Conservation (phyloP, 1,140 invertebrate genomes). For the Steinernema feltiae region DNA sequence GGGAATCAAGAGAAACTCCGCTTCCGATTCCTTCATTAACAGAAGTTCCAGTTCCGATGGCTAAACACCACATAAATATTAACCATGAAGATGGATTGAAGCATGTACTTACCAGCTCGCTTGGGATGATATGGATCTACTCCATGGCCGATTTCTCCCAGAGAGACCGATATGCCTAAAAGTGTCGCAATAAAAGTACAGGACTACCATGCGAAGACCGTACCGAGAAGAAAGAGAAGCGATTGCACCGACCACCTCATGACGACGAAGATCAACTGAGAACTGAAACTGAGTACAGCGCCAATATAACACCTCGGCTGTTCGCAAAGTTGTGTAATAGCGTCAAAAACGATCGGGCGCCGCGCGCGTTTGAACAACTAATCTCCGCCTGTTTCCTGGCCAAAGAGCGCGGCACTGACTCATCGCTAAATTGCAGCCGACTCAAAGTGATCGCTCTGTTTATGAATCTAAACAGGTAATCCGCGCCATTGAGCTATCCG, state of each 20-base stretch:
- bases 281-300: not conserved
- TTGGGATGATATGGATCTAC: no score
- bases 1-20: not conserved
- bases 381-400: not conserved
- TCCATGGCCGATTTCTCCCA: not conserved
- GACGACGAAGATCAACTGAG: not conserved
- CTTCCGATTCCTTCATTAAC: not conserved
- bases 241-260: not conserved
- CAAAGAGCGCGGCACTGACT: not conserved
- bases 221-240: constrained; percentile 1
- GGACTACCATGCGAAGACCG: not conserved
- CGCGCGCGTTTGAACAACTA: not conserved
- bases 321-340: not conserved
- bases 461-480: constrained; percentile 3
- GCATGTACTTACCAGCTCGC: no score
- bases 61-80: not conserved
- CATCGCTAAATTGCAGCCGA: no score
- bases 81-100: no score
- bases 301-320: not conserved
- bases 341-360: not conserved
- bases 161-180: not conserved
- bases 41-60: not conserved
- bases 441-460: no score
- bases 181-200: not conserved
- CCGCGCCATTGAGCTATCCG: not conserved